A percentile compares a stretch with the other conserved stretches of the same genome.
phyloP scores from a whole-genome alignment of 1,140 invertebrate species.

The Elysia chlorotica region DNA sequence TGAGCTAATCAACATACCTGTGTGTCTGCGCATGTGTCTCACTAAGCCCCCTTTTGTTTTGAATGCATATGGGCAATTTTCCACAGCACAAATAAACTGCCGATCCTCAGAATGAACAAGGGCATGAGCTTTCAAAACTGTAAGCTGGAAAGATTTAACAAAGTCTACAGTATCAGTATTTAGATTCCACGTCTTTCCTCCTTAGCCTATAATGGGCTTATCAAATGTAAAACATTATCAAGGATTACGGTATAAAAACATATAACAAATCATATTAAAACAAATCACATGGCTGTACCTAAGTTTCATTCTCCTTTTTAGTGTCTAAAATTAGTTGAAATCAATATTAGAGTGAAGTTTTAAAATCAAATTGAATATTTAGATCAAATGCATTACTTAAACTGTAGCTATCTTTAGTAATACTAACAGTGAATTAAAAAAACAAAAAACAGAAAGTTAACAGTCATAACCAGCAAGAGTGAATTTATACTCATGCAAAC shows the following conservation, averaged over 20 bases:
- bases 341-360: no score
- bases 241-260: background rate
- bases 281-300: background rate
- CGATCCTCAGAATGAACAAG: slow-evolving; percentile 51
- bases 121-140: slow-evolving; percentile 50
- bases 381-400: no score
- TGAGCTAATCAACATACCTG: slow-evolving; percentile 39
- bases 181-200: background rate
- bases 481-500: no score
- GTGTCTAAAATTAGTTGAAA: no score
- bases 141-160: slow-evolving; percentile 31
- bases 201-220: background rate
- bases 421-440: no score
- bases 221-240: background rate
- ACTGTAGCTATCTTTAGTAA: no score
- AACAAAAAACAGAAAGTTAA: no score
- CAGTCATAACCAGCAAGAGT: no score
- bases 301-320: background rate
- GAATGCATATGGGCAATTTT: slow-evolving; percentile 55
- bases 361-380: no score
- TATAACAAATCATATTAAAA: background rate
- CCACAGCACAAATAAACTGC: slow-evolving; percentile 43
- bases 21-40: slow-evolving; percentile 56
- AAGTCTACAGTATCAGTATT: background rate
- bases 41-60: slow-evolving; percentile 60